Evolutionary conservation across 2,888 invertebrate species (phyloP), one percentile per base, ranked within the genome.

Genomic region (Andrena minutula): DNA sequence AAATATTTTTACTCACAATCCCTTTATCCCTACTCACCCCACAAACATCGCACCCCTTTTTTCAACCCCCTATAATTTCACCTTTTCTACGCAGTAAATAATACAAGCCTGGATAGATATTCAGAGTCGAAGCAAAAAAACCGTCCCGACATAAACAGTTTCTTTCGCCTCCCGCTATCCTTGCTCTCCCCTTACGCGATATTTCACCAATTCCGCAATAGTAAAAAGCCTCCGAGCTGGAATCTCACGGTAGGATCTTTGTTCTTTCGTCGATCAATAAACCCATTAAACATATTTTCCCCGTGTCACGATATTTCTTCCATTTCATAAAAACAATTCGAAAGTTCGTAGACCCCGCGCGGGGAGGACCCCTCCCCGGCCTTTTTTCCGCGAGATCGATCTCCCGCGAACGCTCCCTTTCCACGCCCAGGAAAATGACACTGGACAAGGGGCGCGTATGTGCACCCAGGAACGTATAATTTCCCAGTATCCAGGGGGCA

Each of bases 281-380:
- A 68, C 49, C 63, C 47, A 49, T 80, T 79, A 79, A 80, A 72
- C 68, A 80, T 79, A 73, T 79, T 79, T 79, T 79, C 71, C 79
- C 28, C 65, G 71, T 66, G 79, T 79, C 79, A 35, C 79, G 65
- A 79, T 79, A 79, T 79, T 79, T 79, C 79, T 79, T 79, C 79
- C 61, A 61, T 79, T 79, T 79, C 71, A 56, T 71, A 79, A 79
- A 79, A 79, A 78, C 79, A 71, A 79, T 66, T 30, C 61, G n/a
- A 70, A 60, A 28, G 60, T 5, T 30, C 26, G 26, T 8, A 23
- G 16, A 20, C 1, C 12, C 41, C 16, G 12, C 28, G 49, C 5
- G 28, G 5, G 7, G 26, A 26, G 23, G 47, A 10, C 10, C 8
- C 35, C 32, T 26, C 10, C 41, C 23, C 4, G 60, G 16, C 4